These are phyloP conservation scores for Knipowitschia caucasica DNA, from an alignment of 2,797 vertebrate species.

Conservation along the genomic window DNA sequence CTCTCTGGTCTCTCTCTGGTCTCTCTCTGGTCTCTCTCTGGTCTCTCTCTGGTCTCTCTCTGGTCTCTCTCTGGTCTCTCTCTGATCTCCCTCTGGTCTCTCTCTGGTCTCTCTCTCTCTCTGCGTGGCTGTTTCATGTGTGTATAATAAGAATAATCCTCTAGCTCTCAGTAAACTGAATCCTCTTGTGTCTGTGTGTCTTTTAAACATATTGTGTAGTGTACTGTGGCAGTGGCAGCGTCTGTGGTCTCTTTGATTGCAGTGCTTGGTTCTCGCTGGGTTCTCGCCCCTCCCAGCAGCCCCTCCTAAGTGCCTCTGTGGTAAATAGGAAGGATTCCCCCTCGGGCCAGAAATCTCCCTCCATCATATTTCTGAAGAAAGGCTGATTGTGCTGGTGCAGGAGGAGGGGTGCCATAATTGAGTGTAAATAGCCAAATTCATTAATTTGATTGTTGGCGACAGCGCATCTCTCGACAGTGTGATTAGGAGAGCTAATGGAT, in stretches of 20 bases:
- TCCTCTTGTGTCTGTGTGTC: too few species aligned
- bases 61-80: too few species aligned
- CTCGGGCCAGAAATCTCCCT: conserved; percentile 32
- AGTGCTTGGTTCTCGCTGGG: conserved; percentile 35
- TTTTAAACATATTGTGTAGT: neutral
- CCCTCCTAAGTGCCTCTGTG: conserved; percentile 21
- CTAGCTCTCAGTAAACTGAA: too few species aligned
- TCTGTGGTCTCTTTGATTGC: conserved; percentile 47
- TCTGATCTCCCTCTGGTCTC: too few species aligned
- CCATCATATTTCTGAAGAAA: conserved; percentile 57
- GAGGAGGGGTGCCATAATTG: conserved; percentile 53
- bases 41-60: too few species aligned
- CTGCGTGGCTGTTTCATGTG: too few species aligned
- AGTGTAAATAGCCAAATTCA: conserved; percentile 72
- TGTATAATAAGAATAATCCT: too few species aligned
- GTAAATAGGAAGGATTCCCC: conserved; percentile 19
- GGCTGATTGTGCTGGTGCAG: conserved; percentile 53
- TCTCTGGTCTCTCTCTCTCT: too few species aligned
- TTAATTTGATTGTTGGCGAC: conserved; percentile 76
- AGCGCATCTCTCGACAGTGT: conserved; percentile 68
- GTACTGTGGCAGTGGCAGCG: conserved; percentile 41
- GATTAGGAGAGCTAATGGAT: conserved; percentile 78
- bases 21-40: too few species aligned
- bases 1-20: too few species aligned
- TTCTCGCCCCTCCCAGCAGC: conserved; percentile 15